A percentile compares a stretch with the other conserved stretches of the same genome.
Evolutionary conservation across 2,113 vertebrate genomes (phyloP).

Genomic region (Charina bottae): DNA sequence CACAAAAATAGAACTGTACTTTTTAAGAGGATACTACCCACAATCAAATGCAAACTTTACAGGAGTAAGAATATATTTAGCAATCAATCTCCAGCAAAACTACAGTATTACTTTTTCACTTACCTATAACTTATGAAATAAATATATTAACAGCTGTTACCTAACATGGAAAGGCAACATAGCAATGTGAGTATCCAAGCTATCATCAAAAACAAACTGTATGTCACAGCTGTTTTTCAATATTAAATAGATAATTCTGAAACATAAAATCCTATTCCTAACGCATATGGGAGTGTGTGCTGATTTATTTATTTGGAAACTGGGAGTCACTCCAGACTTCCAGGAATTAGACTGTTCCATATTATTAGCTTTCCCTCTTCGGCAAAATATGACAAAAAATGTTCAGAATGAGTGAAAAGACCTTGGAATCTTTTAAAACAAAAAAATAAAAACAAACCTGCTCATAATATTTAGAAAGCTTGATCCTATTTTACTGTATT

Average conservation of each 20-base stretch:
- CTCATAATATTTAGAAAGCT: not conserved
- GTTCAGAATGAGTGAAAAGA: rapidly evolving
- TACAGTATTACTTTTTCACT: not conserved
- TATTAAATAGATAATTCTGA: slow-evolving; percentile 40
- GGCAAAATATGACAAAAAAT: not conserved
- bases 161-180: slow-evolving; percentile 53
- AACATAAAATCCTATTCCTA: slow-evolving; percentile 24
- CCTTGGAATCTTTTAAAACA: not conserved
- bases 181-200: slow-evolving; percentile 21
- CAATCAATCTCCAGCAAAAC: not conserved
- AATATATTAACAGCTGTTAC: slow-evolving; percentile 50
- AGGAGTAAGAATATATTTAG: not conserved
- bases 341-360: not conserved
- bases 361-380: not conserved
- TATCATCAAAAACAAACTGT: slow-evolving; percentile 28
- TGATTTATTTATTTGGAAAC: not conserved
- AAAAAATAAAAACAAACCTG: not conserved
- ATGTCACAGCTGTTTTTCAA: slow-evolving; percentile 32
- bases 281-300: not conserved
- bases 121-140: slow-evolving; percentile 22
- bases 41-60: not conserved
- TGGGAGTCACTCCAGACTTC: not conserved
- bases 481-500: not conserved
- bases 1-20: not conserved
- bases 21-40: not conserved